Evolutionary conservation across 1,140 invertebrate species (phyloP), one percentile per base, ranked within the genome.

Genomic region (Calephelis virginiensis): DNA sequence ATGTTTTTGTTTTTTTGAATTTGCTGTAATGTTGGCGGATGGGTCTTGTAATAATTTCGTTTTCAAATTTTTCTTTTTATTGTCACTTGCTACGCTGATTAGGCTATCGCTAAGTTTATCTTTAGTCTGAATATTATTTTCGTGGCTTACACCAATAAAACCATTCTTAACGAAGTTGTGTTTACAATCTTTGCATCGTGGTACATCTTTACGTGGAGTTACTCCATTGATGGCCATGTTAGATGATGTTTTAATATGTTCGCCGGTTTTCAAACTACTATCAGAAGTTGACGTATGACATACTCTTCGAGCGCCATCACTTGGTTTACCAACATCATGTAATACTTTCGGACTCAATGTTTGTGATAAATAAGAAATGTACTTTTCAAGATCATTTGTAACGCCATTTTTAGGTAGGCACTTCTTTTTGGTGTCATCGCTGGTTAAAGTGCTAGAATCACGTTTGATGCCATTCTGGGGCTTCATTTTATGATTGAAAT

Each of bases 401-500:
- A 87, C 86, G 59, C 86, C 87, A 60, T 89, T 89, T 77, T 89
- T 89, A 9, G 83, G 80, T 64, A 85, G 81, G 79, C 86, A 89
- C 81, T 86, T 87, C 76, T 80, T 88, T 68, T 87, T 90, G 73
- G 74, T 74, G 67, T 88, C 86, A 71, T 81, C 83, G 67, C 79
- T 83, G 64, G 47, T 69, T 65, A 77, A 63, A 8, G 73, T 70
- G 65, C 77, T 74, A 50, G 82, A 71, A 53, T 92, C 90, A n/a
- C 86, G 77, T 81, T 92, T 92, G 69, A 91, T 65, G 60, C 84
- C 87, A 71, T 91, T 92, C 75, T 94, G 93, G 9, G 94, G 93
- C 83, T 96, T 96, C 84, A 95, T 94, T 82, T 96, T 95, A 5
- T 95, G 93, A 75, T 95, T 96, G 75, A 96, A 97, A 81, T 95